Base-by-base conservation (phyloP, 2,888 invertebrate species). In the Euzetes globulus region DNA sequence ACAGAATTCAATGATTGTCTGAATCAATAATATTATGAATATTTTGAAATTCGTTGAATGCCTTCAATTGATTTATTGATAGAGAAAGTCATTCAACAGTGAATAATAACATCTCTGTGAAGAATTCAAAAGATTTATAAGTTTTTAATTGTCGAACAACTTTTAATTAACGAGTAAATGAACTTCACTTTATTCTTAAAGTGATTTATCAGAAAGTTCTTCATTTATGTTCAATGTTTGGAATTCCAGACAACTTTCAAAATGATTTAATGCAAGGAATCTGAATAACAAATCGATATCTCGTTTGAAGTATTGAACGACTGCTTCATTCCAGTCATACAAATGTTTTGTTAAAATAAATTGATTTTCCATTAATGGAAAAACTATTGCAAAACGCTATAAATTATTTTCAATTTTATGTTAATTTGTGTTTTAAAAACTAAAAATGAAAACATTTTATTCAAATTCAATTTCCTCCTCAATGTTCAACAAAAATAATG, bases 61-160 rank as follows among this genome's bases (percentile, higher is more conserved):
- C n/a, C 27, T 63, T 63, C 17, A 33, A 63, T 63, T 37, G 63
- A 63, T 63, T 37, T 37, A 37, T 37, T 33, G n/a, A 7, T 33
- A n/a, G 9, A 33, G 63, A 63, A 63, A 63, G 63, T 33, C n/a
- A 37, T 37, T 63, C 63, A 33, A 33, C 63, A 63, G 63, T 63
- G 33, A 37, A 63, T 63, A 37, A 63, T 63, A 29, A 19, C 33
- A 27, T 63, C n/a, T 63, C 33, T 33, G 17, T 5, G 11, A 15
- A 55, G 17, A 4, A 13, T n/a, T 63, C 2, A 33, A 63, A 37
- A 37, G n/a, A 63, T 33, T 63, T 55, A 33, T 37, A 33, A 17
- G n/a, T 33, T 25, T 37, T 63, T 63, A 63, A 63, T 63, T 33
- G 63, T 63, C 55, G 63, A 19, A 37, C 63, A 63, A 25, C 25